phyloP scores from a whole-genome alignment of 92 coral and sea anemone species.

The Palythoa grandis region DNA sequence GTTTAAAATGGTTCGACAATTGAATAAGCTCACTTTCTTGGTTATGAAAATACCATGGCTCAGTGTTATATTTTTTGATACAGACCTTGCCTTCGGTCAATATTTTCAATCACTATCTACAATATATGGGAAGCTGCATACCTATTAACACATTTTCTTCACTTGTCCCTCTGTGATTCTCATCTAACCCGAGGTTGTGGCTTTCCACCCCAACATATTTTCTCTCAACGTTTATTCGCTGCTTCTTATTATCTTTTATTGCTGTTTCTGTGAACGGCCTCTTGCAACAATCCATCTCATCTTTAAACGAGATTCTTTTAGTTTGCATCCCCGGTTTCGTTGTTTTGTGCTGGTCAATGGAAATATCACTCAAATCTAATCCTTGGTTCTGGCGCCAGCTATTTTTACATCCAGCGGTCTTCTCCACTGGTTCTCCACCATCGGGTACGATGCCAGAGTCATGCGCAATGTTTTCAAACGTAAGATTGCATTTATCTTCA shows the following conservation, averaged over 20 bases:
- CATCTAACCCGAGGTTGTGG: neutral
- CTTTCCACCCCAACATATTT: neutral
- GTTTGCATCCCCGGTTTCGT: constrained; percentile 1
- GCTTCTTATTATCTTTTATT: neutral
- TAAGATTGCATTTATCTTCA: constrained; percentile 23
- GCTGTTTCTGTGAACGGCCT: neutral
- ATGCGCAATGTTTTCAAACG: constrained; percentile 30
- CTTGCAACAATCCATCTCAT: constrained; percentile 33
- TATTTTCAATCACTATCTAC: neutral
- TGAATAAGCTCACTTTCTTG: no score
- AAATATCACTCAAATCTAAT: neutral
- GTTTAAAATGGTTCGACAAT: no score
- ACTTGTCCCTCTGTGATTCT: neutral
- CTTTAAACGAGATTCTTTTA: constrained; percentile 59
- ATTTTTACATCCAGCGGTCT: constrained; percentile 38
- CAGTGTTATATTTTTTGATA: neutral
- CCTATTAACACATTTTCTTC: neutral
- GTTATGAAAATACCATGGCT: neutral
- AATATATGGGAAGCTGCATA: neutral
- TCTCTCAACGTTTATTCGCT: neutral
- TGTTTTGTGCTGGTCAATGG: neutral
- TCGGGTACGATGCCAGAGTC: constrained; percentile 73
- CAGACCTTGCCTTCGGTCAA: neutral
- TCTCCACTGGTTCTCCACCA: constrained; percentile 28
- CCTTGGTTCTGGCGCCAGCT: constrained; percentile 22